These are phyloP conservation scores for Bombus vancouverensis DNA, from an alignment of 1,140 invertebrate species.

Conservation along the genomic window DNA sequence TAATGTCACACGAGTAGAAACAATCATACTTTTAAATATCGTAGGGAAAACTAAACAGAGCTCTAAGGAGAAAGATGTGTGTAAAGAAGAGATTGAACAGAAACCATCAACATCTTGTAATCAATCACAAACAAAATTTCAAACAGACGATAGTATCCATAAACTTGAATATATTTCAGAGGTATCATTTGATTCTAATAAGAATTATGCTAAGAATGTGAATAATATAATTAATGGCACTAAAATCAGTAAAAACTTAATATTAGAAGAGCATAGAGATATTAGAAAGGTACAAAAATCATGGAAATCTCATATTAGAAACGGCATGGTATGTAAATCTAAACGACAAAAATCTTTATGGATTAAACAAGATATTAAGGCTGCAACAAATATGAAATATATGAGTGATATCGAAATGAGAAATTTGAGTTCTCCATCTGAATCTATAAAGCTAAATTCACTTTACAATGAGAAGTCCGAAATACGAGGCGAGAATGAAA, in stretches of 20 bases:
- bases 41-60: slow-evolving; percentile 70
- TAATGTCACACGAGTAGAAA: background rate
- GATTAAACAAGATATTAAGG: slow-evolving; percentile 29
- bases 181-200: slow-evolving; percentile 75
- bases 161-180: slow-evolving; percentile 65
- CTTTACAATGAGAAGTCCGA: slow-evolving; percentile 27
- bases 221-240: slow-evolving; percentile 74
- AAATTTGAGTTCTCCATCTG: slow-evolving; percentile 7
- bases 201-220: slow-evolving; percentile 75
- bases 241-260: slow-evolving; percentile 70
- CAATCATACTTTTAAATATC: slow-evolving; percentile 22
- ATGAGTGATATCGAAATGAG: slow-evolving; percentile 19
- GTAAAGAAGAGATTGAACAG: slow-evolving; percentile 37
- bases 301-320: slow-evolving; percentile 53
- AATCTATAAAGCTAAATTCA: slow-evolving; percentile 17
- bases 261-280: slow-evolving; percentile 59
- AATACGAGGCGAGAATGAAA: slow-evolving; percentile 31
- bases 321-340: slow-evolving; percentile 63
- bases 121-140: slow-evolving; percentile 51
- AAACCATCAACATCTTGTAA: slow-evolving; percentile 63
- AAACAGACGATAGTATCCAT: slow-evolving; percentile 52
- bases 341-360: slow-evolving; percentile 59
- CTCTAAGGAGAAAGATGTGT: slow-evolving; percentile 52
- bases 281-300: slow-evolving; percentile 52
- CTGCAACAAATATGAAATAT: slow-evolving; percentile 17